Evolutionary conservation across 2,113 vertebrate species (phyloP), one percentile per base, ranked within the genome.

Genomic region (Periophthalmus modestus): DNA sequence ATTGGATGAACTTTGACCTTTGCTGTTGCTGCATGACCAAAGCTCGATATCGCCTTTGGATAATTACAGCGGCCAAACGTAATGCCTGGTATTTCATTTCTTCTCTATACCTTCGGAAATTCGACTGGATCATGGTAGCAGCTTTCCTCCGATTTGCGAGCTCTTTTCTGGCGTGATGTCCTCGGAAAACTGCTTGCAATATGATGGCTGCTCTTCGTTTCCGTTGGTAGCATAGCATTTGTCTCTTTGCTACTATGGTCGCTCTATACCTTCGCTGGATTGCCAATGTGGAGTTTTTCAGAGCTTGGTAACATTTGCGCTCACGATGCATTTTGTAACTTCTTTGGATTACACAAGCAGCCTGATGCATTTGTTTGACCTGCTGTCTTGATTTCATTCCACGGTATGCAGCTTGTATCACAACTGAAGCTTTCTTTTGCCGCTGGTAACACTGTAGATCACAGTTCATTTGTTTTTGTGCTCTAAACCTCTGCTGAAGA

Each of bases 101-200:
- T 34, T 79, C 78, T 23, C 57, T 78, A 69, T 94, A 88, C 89
- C 93, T 95, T 79, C 88, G 95, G 75, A 95, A 95, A 0, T 0
- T 47, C 15, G 95, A 91, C 89, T 96, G 92, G 66, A 98, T 95
- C 21, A 77, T 39, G 19, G 89, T 78, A 66, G 95, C 95, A 72
- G 96, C 95, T 33, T 14, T 67, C 14, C 92, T 91, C 88, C 91
- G 83, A 3, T 0, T 2, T 0, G 10, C 57, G n/a, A 96, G 39
- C 2, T 65, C 80, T 58, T 9, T 90, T 65, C 96, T 92, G 5
- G 80, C 85, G 69, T 66, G 86, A 2, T 61, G 6, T 1, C 95
- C 94, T 92, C 95, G 94, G 28, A 87, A 95, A 19, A 83, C 50
- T 0, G 95, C 92, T 70, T 98, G 97, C 4, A 96, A 43, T 71